Evolutionary conservation across 2,797 vertebrate species (phyloP).

Genomic region (Pantherophis vulpinus): DNA sequence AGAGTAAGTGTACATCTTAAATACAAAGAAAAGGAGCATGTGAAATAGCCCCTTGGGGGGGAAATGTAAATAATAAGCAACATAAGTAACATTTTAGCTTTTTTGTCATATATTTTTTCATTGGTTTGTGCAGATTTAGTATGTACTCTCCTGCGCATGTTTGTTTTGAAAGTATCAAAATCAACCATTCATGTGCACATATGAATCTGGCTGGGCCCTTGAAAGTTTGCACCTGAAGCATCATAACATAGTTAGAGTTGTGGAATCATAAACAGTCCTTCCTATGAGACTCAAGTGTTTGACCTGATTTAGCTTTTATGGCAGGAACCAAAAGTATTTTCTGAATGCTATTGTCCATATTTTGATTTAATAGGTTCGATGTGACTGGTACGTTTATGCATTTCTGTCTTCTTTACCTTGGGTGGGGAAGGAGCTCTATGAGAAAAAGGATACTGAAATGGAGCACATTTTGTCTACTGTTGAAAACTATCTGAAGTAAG

Average conservation of each 20-base stretch:
- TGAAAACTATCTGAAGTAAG: conserved; percentile 94
- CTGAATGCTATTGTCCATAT: conserved; percentile 11
- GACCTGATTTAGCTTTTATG: not conserved
- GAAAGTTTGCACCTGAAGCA: not conserved
- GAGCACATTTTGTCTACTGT: conserved; percentile 91
- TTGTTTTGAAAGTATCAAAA: not conserved
- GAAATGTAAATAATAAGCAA: not conserved
- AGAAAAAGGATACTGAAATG: conserved; percentile 98
- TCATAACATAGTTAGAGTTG: not conserved
- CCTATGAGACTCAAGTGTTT: not conserved
- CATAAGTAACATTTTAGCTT: not conserved
- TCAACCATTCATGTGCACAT: not conserved
- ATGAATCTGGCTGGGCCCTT: not conserved
- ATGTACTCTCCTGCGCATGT: not conserved
- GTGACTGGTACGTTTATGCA: conserved; percentile 94
- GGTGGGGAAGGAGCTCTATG: conserved; percentile 97
- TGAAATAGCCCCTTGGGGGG: not conserved
- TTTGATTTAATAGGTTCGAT: conserved; percentile 80
- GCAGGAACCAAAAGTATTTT: accelerated
- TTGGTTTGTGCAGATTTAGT: not conserved
- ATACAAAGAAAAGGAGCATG: not conserved
- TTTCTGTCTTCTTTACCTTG: conserved; percentile 94
- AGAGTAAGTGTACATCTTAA: not conserved
- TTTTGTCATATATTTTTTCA: not conserved
- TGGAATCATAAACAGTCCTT: not conserved